Base-by-base conservation (phyloP, 2,113 vertebrate genomes). In the Indicator indicator region DNA sequence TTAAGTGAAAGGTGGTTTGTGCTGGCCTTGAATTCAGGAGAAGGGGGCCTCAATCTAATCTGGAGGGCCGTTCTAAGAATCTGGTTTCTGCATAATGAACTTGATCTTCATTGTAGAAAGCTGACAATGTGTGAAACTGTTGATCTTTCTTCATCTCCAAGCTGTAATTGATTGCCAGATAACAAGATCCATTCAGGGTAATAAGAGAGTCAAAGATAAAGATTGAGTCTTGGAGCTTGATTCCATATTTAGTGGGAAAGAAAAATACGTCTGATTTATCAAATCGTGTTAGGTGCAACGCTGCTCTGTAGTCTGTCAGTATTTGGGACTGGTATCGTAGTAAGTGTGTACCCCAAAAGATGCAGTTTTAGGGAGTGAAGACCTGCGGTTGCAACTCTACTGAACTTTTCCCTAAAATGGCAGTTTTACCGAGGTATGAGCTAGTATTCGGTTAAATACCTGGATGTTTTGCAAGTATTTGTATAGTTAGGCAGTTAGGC, bases 81-180 rank as follows among this genome's bases (percentile, higher is more conserved):
- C 46, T 88, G 56, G 9, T 64, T 88, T 94, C n/a, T 88, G 46
- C 78, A 63, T 86, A 83, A 86, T 93, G 75, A 95, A 82, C 67
- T 89, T 91, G 33, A 67, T 89, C 82, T 85, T 73, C 58, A 23
- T 78, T 91, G 55, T 72, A 63, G 82, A 87, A 80, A 79, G 78
- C 67, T 91, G 90, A 77, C 79, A 86, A 21, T 76, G 63, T 88
- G 72, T 93, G 69, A 93, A 93, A 67, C 78, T 83, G 64, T 88
- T 94, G 82, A 52, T 87, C 90, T 89, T 91, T 84, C 77, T 89
- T 96, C 59, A 63, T 87, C 89, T 86, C 6, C 20, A 77, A 74
- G 72, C 52, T 91, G 75, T 91, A 94, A 83, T 63, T 88, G 85
- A 93, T 86, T 89, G 60, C 71, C n/a, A 59, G 79, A 80, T 91